Percentiles rank a stretch among this genome's conserved stretches.
These are phyloP conservation scores for Linyphia triangularis DNA, from an alignment of 2,888 invertebrate species.

Conservation along the genomic window DNA sequence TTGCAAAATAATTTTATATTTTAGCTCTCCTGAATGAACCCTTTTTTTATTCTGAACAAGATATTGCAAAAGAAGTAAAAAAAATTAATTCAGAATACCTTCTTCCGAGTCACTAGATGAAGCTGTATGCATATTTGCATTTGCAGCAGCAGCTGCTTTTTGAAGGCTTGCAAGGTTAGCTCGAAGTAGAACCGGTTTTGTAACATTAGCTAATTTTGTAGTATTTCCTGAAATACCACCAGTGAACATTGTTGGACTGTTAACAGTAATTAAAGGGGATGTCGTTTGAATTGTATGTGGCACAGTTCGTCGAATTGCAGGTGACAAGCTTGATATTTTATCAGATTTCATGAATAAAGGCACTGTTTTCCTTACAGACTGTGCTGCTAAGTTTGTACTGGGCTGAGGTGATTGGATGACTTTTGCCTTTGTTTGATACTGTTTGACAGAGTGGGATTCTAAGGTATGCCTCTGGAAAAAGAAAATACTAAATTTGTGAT, in stretches of 20 bases:
- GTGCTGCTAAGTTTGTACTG: neutral
- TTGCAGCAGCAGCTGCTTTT: conserved; percentile 56
- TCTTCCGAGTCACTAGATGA: conserved; percentile 73
- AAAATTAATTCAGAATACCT: conserved; percentile 10
- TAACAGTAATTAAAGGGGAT: conserved; percentile 19
- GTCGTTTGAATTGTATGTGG: conserved; percentile 16
- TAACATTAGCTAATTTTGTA: neutral
- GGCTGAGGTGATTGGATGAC: conserved; percentile 17
- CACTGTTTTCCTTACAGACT: conserved; percentile 29
- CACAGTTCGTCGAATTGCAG: conserved; percentile 35
- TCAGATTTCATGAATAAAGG: conserved; percentile 62
- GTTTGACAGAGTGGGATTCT: conserved; percentile 2
- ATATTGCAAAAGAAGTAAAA: neutral
- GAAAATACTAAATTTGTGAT: too few species aligned
- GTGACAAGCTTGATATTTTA: neutral
- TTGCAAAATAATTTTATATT: too few species aligned
- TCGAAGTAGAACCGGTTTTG: conserved; percentile 57
- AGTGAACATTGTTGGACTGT: neutral
- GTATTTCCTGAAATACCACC: neutral
- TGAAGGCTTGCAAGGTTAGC: conserved; percentile 59
- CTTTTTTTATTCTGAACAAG: neutral
- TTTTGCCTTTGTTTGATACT: conserved; percentile 13
- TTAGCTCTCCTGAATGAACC: too few species aligned
- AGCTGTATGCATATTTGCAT: neutral
- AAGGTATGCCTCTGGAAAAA: conserved; percentile 36